Evolutionary conservation across 2,797 vertebrate genomes (phyloP), one percentile per base, ranked within the genome.

Genomic region (Xyrichtys novacula): DNA sequence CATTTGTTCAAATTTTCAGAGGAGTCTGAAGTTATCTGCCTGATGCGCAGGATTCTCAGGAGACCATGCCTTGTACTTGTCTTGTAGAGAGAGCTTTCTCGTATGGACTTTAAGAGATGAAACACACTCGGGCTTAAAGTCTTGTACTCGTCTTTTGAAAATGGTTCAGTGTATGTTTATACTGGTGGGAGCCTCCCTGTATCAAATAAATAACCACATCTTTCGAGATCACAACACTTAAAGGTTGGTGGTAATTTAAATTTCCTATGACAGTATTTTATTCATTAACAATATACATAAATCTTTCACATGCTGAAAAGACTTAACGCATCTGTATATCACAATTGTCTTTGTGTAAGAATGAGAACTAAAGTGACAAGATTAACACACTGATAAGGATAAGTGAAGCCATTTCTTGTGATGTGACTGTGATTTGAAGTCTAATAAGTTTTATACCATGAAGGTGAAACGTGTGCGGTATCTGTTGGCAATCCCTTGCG

Each of bases 371-470:
- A 69, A 59, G 28, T 60, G 1, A 16, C 34, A 77, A 14, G 7
- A 7, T 47, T 26, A 6, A 25, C 5, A 22, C 11, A 39, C 55
- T 46, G 47, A 60, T 32, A 66, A 16, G 17, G 47, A 60, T 32
- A 66, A 16, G 17, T 40, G 10, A 26, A 42, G 50, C 53, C 15
- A 23, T 46, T 67, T 22, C 34, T 26, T 49, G 22, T 53, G 34
- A 54, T 67, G 54, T 58, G 28, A 63, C 11, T 12, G 7, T 12
- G 32, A 11, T 34, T 34, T 34, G 32, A 34, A 12, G 32, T 34
- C 10, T 3, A 34, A 34, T 12, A 34, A 12, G 32, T 76, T 57
- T 88, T 85, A 28, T 71, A 80, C 44, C 81, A 85, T 89, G 88
- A 88, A 88, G 40, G 43, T 71, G 34, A 66, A 22, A 63, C 28